Evolutionary conservation across 2,113 vertebrate genomes (phyloP), one percentile per base, ranked within the genome.

Genomic region (Oxyruncus cristatus): DNA sequence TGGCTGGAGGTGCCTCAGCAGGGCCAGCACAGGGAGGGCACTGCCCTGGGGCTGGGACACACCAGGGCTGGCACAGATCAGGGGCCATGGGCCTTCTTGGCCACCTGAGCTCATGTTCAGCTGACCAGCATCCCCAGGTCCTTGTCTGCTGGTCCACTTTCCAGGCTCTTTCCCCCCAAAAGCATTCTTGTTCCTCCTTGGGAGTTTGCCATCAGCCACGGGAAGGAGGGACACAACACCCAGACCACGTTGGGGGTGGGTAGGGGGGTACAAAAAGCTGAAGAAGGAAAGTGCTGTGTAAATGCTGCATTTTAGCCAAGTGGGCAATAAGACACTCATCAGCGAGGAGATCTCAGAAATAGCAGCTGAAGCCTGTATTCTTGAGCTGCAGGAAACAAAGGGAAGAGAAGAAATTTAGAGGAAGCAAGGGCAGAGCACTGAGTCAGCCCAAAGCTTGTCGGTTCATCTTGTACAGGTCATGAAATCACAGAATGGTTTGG

Each of bases 161-260:
- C 59, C 59, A 39, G 14, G 35, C 16, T 28, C 35, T 62, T 28
- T 39, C 8, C 7, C 17, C 26, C 59, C 17, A 33, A 30, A 26
- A 61, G 3, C 5, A 21, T 14, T 58, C 28, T n/a, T 1, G 0
- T 83, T 37, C 50, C 28, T 88, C 47, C 52, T 12, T 20, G 16
- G 20, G 17, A 8, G 3, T 42, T 83, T 83, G 33, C 27, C 33
- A n/a, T 24, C 49, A 74, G 53, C 37, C 52, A 6, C 2, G n/a
- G 41, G 72, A 76, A 68, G 32, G 85, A 56, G 26, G 20, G 42
- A 61, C 18, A 14, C 3, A 5, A 14, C 14, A 11, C 32, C 20
- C 20, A 72, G 52, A 24, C 1, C 23, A 18, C n/a, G n/a, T n/a
- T n/a, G n/a, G n/a, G n/a, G 49, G 14, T 2, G 8, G 5, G 6